Base-by-base conservation (phyloP, 1,140 invertebrate species). In the Akabosia matsudoensis region DNA sequence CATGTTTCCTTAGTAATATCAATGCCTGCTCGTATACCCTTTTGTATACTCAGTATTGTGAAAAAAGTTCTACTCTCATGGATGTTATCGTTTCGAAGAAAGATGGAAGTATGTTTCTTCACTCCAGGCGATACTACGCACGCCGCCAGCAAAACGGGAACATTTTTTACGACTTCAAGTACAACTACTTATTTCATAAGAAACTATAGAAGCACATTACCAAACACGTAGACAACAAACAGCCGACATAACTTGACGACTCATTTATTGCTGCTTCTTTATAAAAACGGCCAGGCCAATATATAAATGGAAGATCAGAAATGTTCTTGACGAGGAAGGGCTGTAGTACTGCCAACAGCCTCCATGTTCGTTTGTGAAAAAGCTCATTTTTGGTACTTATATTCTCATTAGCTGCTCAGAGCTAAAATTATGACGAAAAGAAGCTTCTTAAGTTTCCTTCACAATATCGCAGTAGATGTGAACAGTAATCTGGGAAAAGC, bases 371-470 rank as follows among this genome's bases (percentile, higher is more conserved):
- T 45, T 45, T 45, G 61, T 7, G 61, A 67, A 67, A 61, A 67
- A 67, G 61, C 61, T 16, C 37, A n/a, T 45, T 18, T 67, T 67
- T 31, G 61, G 61, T 67, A 67, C 61, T 67, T 67, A 67, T 24
- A 67, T 67, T 67, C 61, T 67, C 61, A 67, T 67, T 67, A 67
- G 61, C 22, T 67, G 61, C 28, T 67, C 30, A 67, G 31, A 67
- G 31, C 26, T 67, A 67, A 31, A 31, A 67, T 67, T 45, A 67
- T 67, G 61, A 67, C 28, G 31, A 22, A 16, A 30, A 31, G 7
- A 7, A 16, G 61, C 61, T 67, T 61, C 24, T 22, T 67, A 16
- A 10, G 3, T 67, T 31, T 67, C 61, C 61, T 61, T 22, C 54
- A 61, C 7, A 45, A 45, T 45, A 45, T 45, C 7, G 37, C 37